phyloP scores from a whole-genome alignment of 2,888 invertebrate species.

The Cinara cedri region DNA sequence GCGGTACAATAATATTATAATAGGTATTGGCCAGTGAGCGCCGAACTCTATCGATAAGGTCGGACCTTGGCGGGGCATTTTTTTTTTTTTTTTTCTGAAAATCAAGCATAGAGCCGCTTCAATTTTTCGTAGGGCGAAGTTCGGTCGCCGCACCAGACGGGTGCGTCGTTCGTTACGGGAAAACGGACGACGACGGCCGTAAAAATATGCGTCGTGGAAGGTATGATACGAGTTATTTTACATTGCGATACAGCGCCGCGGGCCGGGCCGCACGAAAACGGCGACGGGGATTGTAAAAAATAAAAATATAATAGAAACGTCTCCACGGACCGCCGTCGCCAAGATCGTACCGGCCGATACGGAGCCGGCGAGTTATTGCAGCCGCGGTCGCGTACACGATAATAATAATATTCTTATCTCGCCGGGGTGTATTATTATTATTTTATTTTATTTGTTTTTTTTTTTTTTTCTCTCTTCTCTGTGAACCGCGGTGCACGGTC shows the following conservation, averaged over 20 bases:
- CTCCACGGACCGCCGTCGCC: conserved; percentile 46
- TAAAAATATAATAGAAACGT: conserved; percentile 34
- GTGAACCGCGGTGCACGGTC: too few relatives aligned
- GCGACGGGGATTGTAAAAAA: neutral
- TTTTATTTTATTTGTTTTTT: too few relatives aligned
- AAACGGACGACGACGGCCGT: neutral
- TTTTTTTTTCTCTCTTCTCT: too few relatives aligned
- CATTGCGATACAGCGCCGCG: neutral
- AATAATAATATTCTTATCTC: neutral
- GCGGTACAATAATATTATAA: too few relatives aligned
- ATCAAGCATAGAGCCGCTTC: too few relatives aligned
- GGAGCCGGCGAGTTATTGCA: too few relatives aligned
- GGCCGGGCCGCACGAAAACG: neutral
- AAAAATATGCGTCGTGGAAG: neutral
- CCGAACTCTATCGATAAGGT: too few relatives aligned
- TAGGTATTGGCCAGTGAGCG: too few relatives aligned
- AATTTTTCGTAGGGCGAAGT: too few relatives aligned
- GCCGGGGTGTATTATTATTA: too few relatives aligned
- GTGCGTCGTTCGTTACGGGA: neutral
- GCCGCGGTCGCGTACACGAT: neutral
- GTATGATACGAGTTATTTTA: neutral
- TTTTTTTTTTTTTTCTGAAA: too few relatives aligned
- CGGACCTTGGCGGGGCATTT: too few relatives aligned
- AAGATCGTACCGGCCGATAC: conserved; percentile 38
- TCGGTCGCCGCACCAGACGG: neutral